phyloP scores from a whole-genome alignment of 2,888 invertebrate species.

The Desoria tigrina region DNA sequence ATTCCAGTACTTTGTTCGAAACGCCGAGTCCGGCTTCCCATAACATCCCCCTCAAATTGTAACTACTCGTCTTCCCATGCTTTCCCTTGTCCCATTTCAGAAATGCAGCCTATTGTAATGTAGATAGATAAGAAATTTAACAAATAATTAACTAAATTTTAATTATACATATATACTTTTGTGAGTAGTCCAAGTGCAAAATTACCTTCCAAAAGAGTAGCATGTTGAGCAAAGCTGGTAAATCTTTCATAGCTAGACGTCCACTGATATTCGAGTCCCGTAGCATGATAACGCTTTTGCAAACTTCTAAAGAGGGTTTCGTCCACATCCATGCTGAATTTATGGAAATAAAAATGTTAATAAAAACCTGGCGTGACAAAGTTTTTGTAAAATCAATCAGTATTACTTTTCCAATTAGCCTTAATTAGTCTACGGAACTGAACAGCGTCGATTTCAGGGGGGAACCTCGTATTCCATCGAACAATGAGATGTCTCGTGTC shows the following conservation, averaged over 20 bases:
- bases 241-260: slow-evolving; percentile 63
- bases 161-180: too few relatives aligned
- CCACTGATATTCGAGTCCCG: slow-evolving; percentile 68
- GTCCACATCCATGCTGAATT: slow-evolving; percentile 60
- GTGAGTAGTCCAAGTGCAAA: not conserved
- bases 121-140: slow-evolving; percentile 9
- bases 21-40: slow-evolving; percentile 72
- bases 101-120: slow-evolving; percentile 61
- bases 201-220: slow-evolving; percentile 66
- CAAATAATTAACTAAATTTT: slow-evolving; percentile 5
- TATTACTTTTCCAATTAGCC: slow-evolving; percentile 63
- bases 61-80: slow-evolving; percentile 65
- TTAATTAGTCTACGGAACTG: slow-evolving; percentile 64
- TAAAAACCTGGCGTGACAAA: slow-evolving; percentile 7
- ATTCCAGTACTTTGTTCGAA: slow-evolving; percentile 75
- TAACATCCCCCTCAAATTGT: slow-evolving; percentile 66
- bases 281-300: slow-evolving; percentile 70
- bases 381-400: too few relatives aligned
- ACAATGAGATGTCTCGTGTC: slow-evolving; percentile 61
- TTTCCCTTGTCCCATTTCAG: slow-evolving; percentile 63
- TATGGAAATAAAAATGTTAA: slow-evolving; percentile 32
- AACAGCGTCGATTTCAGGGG: slow-evolving; percentile 65
- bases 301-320: slow-evolving; percentile 67
- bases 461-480: slow-evolving; percentile 62
- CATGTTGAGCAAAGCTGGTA: slow-evolving; percentile 67